A percentile compares a stretch with the other conserved stretches of the same genome.
Conservation (phyloP, 2,113 vertebrate species). For the Machaerirhynchus nigripectus region DNA sequence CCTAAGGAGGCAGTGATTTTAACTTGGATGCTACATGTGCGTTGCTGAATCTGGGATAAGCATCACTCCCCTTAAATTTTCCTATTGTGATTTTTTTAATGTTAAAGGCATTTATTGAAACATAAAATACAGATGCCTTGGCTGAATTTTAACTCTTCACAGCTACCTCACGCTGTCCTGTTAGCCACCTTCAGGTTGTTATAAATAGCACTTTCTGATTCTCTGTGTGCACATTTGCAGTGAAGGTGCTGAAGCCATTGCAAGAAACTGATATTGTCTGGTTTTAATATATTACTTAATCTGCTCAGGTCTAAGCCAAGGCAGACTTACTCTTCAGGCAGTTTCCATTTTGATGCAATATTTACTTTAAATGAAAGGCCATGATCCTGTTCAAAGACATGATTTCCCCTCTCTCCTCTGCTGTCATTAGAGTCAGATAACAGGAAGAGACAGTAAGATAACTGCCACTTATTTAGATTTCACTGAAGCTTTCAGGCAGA, state of each 20-base stretch:
- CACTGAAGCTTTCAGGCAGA: conserved; percentile 54
- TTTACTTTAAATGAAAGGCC: conserved; percentile 44
- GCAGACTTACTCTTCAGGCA: background rate
- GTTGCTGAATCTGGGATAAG: background rate
- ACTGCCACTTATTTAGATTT: conserved; percentile 57
- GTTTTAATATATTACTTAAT: conserved; percentile 36
- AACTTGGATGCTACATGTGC: background rate
- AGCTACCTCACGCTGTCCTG: background rate
- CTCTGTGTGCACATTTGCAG: background rate
- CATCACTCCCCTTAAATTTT: background rate
- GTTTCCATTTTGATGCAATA: conserved; percentile 26
- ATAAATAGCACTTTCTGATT: background rate
- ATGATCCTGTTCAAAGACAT: conserved; percentile 45
- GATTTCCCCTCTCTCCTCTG: conserved; percentile 23
- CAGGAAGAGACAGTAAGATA: conserved; percentile 64
- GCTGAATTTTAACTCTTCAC: conserved; percentile 3
- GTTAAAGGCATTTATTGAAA: background rate
- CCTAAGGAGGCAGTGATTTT: background rate
- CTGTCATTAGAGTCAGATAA: conserved; percentile 62
- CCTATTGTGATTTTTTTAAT: background rate
- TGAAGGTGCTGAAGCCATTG: background rate
- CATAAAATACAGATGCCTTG: conserved; percentile 16
- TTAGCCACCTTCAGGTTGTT: background rate
- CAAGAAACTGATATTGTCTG: background rate
- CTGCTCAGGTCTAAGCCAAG: background rate